A percentile compares a stretch with the other conserved stretches of the same genome.
phyloP scores from a whole-genome alignment of 2,888 invertebrate species.

The Drosophila paracracens region DNA sequence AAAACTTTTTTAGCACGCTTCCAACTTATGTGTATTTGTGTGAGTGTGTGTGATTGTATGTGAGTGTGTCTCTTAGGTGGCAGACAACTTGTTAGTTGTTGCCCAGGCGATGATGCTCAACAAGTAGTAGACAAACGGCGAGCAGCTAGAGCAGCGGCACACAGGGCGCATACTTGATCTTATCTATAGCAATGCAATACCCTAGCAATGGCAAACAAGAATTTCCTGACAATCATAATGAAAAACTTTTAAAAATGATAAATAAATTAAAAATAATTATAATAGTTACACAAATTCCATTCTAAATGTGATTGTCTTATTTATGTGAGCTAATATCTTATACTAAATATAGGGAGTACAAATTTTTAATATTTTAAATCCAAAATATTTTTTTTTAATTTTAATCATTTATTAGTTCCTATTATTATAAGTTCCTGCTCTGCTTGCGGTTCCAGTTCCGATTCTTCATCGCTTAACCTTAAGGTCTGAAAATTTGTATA shows the following conservation, averaged over 20 bases:
- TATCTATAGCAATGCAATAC: conserved; percentile 44
- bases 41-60: conserved; percentile 9
- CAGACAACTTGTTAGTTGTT: conserved; percentile 53
- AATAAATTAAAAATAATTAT: background rate
- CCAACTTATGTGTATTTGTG: conserved; percentile 16
- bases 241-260: background rate
- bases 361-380: background rate
- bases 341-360: background rate
- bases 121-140: conserved; percentile 54
- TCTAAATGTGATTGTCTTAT: background rate
- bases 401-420: no score
- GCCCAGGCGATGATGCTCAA: conserved; percentile 52
- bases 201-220: background rate
- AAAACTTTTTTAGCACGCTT: conserved; percentile 66
- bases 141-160: background rate
- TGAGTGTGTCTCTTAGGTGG: conserved; percentile 12
- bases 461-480: no score
- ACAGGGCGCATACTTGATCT: conserved; percentile 58
- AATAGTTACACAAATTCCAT: background rate
- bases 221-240: background rate
- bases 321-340: background rate
- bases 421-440: no score
- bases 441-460: no score
- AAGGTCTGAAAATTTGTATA: no score
- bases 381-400: background rate